Conservation (phyloP, 2,113 vertebrate species). For the Polyodon spathula region DNA sequence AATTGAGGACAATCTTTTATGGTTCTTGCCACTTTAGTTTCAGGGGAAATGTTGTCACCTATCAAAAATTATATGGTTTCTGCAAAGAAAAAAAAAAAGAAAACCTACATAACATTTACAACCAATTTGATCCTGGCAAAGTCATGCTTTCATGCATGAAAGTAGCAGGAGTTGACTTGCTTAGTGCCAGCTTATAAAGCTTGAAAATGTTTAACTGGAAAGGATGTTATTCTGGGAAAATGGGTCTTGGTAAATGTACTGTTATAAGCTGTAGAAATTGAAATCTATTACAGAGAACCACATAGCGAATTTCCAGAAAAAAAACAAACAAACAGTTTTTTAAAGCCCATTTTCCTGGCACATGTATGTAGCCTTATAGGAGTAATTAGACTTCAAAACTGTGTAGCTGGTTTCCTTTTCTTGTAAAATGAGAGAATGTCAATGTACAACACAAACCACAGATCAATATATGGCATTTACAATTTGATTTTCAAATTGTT, state of each 20-base stretch:
- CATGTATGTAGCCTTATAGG: not conserved
- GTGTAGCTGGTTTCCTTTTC: conserved; percentile 19
- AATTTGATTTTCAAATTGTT: conserved; percentile 29
- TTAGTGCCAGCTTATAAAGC: too few relatives aligned
- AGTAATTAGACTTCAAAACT: not conserved
- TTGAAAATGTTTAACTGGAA: too few relatives aligned
- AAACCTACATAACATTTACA: not conserved
- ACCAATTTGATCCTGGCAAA: too few relatives aligned
- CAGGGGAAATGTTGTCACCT: conserved; percentile 5
- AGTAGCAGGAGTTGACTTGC: too few relatives aligned
- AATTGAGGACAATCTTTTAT: conserved; percentile 46
- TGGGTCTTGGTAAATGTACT: too few relatives aligned
- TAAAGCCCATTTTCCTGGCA: not conserved
- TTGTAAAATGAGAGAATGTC: conserved; percentile 61
- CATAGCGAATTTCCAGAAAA: too few relatives aligned
- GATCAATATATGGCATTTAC: conserved; percentile 58
- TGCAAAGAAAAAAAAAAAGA: not conserved
- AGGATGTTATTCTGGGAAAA: too few relatives aligned
- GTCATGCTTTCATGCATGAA: too few relatives aligned
- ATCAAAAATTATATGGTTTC: not conserved
- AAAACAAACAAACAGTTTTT: not conserved
- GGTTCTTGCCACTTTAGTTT: conserved; percentile 3
- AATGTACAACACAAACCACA: conserved; percentile 48
- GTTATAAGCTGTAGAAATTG: too few relatives aligned
- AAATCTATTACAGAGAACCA: too few relatives aligned